phyloP scores from a whole-genome alignment of 2,113 vertebrate genomes.

The Eptesicus fuscus region DNA sequence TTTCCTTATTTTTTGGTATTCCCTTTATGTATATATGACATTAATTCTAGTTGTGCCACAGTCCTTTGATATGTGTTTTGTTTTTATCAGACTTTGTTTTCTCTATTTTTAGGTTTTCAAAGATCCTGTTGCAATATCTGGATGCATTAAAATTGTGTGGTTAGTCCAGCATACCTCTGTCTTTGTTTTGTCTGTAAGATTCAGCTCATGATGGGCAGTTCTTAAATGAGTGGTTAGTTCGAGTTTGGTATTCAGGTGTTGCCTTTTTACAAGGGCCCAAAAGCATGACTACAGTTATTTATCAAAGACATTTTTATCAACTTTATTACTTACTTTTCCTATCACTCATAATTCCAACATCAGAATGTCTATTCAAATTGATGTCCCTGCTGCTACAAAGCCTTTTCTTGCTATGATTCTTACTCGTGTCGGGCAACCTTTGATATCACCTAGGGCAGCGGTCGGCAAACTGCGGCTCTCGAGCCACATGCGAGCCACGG shows the following conservation, averaged over 20 bases:
- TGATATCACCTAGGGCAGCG: neutral
- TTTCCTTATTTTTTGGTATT: neutral
- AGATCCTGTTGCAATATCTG: neutral
- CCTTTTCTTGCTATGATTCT: neutral
- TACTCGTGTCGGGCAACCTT: neutral
- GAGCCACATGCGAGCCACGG: no score
- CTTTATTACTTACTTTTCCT: neutral
- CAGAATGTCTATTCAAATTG: neutral
- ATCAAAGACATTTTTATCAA: neutral
- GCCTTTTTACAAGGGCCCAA: neutral
- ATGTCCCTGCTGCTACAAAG: neutral
- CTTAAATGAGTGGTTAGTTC: neutral
- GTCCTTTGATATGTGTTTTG: neutral
- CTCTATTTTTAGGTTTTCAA: neutral
- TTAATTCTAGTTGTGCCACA: no score
- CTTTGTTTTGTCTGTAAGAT: neutral
- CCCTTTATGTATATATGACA: neutral
- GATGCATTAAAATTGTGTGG: neutral
- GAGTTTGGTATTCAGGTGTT: neutral
- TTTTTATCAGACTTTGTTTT: neutral
- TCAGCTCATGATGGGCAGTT: neutral
- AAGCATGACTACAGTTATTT: neutral
- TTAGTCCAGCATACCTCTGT: neutral
- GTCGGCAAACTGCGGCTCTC: no score
- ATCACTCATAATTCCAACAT: neutral